Conservation (phyloP, 2,797 vertebrate genomes). For the Lacerta viridis region DNA sequence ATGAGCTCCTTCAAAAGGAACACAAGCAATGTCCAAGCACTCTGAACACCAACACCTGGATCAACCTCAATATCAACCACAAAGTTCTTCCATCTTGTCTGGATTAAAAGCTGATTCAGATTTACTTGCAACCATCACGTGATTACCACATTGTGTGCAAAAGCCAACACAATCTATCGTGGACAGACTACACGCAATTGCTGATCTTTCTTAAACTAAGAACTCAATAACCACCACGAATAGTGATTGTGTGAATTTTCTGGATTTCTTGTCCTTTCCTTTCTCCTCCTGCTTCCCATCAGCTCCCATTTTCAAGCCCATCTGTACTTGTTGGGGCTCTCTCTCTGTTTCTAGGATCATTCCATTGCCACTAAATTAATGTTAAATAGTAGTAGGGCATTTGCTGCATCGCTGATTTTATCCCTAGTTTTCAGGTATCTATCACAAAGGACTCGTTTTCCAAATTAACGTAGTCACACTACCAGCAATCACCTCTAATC, state of each 20-base stretch:
- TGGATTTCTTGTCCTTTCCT: neutral
- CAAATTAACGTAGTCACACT: neutral
- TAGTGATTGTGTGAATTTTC: neutral
- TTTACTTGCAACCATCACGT: neutral
- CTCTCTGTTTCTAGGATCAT: neutral
- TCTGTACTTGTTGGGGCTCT: neutral
- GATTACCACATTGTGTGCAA: neutral
- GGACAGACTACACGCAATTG: no score
- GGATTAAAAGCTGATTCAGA: neutral
- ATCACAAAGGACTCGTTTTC: neutral
- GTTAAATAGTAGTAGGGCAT: neutral
- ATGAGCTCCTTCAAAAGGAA: neutral
- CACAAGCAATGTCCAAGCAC: neutral
- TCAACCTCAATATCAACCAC: neutral
- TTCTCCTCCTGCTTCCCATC: neutral
- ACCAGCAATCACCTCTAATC: constrained; percentile 23
- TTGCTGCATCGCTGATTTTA: neutral
- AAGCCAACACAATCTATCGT: neutral
- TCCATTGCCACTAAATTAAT: neutral
- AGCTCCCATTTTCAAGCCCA: neutral
- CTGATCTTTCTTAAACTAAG: neutral
- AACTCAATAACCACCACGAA: neutral
- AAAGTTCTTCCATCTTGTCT: neutral
- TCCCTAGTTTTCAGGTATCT: neutral
- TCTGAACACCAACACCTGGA: neutral